Percentiles rank a stretch among this genome's conserved stretches.
Conservation (phyloP, 2,888 invertebrate genomes). For the Trichogramma evanescens region DNA sequence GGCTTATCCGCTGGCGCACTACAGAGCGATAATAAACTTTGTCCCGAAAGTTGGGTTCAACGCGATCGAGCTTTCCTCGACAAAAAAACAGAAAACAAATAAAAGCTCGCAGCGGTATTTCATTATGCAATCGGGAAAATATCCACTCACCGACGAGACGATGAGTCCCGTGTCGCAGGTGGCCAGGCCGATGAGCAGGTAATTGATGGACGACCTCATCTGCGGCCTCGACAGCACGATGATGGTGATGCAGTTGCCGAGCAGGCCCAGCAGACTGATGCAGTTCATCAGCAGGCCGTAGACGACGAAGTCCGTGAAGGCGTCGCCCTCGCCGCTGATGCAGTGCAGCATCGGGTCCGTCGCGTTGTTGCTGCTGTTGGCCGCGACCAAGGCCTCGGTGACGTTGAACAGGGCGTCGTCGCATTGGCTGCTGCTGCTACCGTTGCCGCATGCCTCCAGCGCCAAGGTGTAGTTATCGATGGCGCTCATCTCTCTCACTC, state of each 20-base stretch:
- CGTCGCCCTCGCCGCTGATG: conserved; percentile 34
- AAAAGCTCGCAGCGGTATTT: not conserved
- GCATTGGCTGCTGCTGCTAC: conserved; percentile 21
- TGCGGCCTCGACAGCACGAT: conserved; percentile 85
- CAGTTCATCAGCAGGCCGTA: conserved; percentile 75
- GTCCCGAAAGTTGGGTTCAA: not conserved
- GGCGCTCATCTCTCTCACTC: not conserved
- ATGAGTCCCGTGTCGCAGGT: conserved; percentile 89
- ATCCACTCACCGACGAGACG: conserved; percentile 58
- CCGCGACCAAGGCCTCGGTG: conserved; percentile 4
- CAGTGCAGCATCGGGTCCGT: conserved; percentile 15
- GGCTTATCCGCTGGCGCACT: not conserved
- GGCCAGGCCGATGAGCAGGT: conserved; percentile 86
- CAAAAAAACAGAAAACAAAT: not conserved
- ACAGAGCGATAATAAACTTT: no score
- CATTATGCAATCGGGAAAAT: not conserved
- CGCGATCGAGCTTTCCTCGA: not conserved
- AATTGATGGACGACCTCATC: conserved; percentile 94
- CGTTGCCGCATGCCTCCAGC: conserved; percentile 25
- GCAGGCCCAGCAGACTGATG: conserved; percentile 74
- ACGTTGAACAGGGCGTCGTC: conserved; percentile 19
- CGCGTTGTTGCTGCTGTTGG: conserved; percentile 14
- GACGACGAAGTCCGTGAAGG: conserved; percentile 70
- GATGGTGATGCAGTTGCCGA: conserved; percentile 86
- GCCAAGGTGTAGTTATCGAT: no score